Evolutionary conservation across 2,797 vertebrate genomes (phyloP).

Genomic region (Danio aesculapii): DNA sequence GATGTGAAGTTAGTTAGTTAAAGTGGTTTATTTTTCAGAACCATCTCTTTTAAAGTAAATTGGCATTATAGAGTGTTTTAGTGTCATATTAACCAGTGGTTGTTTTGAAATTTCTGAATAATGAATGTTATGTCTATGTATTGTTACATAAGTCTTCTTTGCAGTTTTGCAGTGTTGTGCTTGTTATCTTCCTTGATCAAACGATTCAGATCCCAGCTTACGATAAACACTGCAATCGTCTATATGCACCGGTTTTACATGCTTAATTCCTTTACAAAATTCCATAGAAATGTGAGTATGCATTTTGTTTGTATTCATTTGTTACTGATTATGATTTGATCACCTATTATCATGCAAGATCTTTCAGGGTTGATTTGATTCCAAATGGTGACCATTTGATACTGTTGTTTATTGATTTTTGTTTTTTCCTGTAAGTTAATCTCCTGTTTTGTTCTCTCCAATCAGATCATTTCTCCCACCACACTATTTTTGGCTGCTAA

Average conservation of each 20-base stretch:
- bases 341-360: no score
- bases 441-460: neutral
- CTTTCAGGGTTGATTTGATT: no score
- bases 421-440: neutral
- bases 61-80: neutral
- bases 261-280: slow-evolving; percentile 98
- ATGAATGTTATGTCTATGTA: neutral
- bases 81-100: neutral
- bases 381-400: no score
- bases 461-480: slow-evolving; percentile 95
- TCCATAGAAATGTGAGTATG: slow-evolving; percentile 96
- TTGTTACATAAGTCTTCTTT: neutral
- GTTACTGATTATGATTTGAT: neutral
- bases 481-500: slow-evolving; percentile 98
- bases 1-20: no score
- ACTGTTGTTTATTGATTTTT: neutral
- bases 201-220: slow-evolving; percentile 90
- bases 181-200: slow-evolving; percentile 65
- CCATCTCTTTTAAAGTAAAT: neutral
- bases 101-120: neutral
- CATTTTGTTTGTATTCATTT: no score
- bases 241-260: slow-evolving; percentile 99
- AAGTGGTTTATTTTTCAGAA: neutral
- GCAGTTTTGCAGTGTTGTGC: neutral
- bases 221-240: slow-evolving; percentile 99